Base-by-base conservation (phyloP, 2,113 vertebrate genomes). In the Willisornis vidua region DNA sequence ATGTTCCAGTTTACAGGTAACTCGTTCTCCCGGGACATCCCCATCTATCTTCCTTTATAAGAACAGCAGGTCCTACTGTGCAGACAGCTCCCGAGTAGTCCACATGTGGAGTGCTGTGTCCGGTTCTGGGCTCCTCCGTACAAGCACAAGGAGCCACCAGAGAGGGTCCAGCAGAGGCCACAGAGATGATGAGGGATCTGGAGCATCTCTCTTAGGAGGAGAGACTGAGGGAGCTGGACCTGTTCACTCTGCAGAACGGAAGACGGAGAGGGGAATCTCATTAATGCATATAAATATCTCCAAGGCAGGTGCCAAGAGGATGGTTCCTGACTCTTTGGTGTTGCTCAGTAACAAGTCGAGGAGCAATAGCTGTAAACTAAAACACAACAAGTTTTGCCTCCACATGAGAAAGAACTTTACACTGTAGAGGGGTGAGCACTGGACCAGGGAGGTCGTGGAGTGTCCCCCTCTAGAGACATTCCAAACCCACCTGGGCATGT, bases 31-130 rank as follows among this genome's bases (percentile, higher is more conserved):
- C 5, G 52, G 43, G 25, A 45, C 59, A 31, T 6, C 12, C 28
- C 14, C 9, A 1, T 31, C 49, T 3, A 1, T 31, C 49, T 4
- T 41, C 24, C 17, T 51, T 23, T 20, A 14, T 6, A 18, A 11
- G 37, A 35, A 15, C 8, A 13, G 16, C 35, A 39, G 10, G 6
- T 23, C 23, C 49, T 12, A 8, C 23, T 18, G 39, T 10, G 19
- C 39, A 8, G n/a, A 41, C 16, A 35, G 16, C 46, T n/a, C 19
- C n/a, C 20, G 39, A 19, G 68, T 10, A 13, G 22, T 67, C 37
- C 61, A 45, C 45, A 4, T 10, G 39, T 3, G n/a, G 24, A 75
- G 13, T n/a, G n/a, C 39, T 63, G 20, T 13, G 48, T 6, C 55
- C 71, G 12, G 13, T 19, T 55, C 20, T 22, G 48, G 55, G 25